Evolutionary conservation across 2,888 invertebrate genomes (phyloP), one percentile per base, ranked within the genome.

Genomic region (Fissipunctia ypsillon): DNA sequence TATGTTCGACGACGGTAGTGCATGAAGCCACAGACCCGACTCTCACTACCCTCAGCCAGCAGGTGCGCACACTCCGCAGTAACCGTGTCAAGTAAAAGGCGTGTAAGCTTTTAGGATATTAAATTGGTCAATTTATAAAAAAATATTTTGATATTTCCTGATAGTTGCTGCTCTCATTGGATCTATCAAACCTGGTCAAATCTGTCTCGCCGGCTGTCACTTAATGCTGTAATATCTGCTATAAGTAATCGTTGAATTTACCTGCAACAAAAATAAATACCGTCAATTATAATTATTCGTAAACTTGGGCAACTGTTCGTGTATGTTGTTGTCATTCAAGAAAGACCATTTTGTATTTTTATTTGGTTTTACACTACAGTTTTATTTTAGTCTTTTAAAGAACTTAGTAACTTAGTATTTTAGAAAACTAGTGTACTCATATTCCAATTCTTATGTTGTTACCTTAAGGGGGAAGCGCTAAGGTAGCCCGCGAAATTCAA

Each of bases 191-290:
- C n/a, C n/a, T n/a, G n/a, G n/a, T 48, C 63, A 25, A 22, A 45
- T n/a, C 14, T 31, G 38, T 28, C 38, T n/a, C 22, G 22, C 28
- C 31, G 16, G n/a, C 5, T 22, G 22, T 12, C 16, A 19, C 10
- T 6, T 19, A 38, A 43, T 28, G 6, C 45, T 43, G 38, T 5
- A 35, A 28, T 68, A 38, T n/a, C n/a, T n/a, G 3, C n/a, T 19
- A 19, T 41, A 5, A 43, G 16, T 35, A n/a, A 43, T 41, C 7
- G 56, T 25, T 41, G 45, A 60, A 68, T 3, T 69, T 80, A 80
- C 80, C 80, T 80, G 80, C 0, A 80, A 82, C 80, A 82, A 72
- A 71, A 45, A 66, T 16, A 65, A 56, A 19, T 16, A 56, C 0
- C 0, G 38, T 80, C 2, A 71, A 45, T 10, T 25, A 41, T 25